phyloP scores from a whole-genome alignment of 2,888 invertebrate species.

The Calliopum simillimum region DNA sequence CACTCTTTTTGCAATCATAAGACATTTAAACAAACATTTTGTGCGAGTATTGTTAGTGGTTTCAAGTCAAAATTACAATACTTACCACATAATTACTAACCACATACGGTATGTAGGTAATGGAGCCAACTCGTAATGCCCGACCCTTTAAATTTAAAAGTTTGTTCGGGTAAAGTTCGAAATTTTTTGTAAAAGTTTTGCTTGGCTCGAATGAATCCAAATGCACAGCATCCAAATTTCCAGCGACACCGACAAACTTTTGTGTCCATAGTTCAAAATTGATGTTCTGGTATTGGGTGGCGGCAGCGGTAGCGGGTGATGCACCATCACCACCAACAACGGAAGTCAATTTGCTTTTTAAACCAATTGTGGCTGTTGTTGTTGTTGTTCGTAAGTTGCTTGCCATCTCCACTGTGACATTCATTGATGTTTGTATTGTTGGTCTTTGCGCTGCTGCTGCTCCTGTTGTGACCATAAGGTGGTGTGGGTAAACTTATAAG shows the following conservation, averaged over 20 bases:
- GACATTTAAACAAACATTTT: too few relatives aligned
- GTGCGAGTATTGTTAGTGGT: too few relatives aligned
- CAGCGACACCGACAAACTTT: slow-evolving; percentile 61
- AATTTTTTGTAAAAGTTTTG: slow-evolving; percentile 57
- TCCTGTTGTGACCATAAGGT: slow-evolving; percentile 60
- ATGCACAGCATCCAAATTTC: slow-evolving; percentile 61
- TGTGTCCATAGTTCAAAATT: slow-evolving; percentile 66
- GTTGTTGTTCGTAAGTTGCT: slow-evolving; percentile 23
- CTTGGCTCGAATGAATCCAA: slow-evolving; percentile 60
- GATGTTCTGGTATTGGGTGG: slow-evolving; percentile 51
- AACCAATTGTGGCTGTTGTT: slow-evolving; percentile 29
- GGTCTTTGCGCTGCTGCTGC: background rate
- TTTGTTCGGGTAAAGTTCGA: slow-evolving; percentile 65
- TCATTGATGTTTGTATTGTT: slow-evolving; percentile 38
- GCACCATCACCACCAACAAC: background rate
- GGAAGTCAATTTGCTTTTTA: slow-evolving; percentile 24
- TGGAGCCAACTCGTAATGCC: slow-evolving; percentile 59
- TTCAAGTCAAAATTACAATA: slow-evolving; percentile 28
- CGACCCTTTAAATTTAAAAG: slow-evolving; percentile 60
- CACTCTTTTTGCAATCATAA: too few relatives aligned
- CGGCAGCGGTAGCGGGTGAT: background rate
- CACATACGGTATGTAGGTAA: slow-evolving; percentile 65
- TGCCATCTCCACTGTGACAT: slow-evolving; percentile 26
- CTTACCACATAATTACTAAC: slow-evolving; percentile 66
- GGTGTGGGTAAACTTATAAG: slow-evolving; percentile 62